Base-by-base conservation (phyloP, 2,113 vertebrate species). In the Pseudolaguvia tuberculata region DNA sequence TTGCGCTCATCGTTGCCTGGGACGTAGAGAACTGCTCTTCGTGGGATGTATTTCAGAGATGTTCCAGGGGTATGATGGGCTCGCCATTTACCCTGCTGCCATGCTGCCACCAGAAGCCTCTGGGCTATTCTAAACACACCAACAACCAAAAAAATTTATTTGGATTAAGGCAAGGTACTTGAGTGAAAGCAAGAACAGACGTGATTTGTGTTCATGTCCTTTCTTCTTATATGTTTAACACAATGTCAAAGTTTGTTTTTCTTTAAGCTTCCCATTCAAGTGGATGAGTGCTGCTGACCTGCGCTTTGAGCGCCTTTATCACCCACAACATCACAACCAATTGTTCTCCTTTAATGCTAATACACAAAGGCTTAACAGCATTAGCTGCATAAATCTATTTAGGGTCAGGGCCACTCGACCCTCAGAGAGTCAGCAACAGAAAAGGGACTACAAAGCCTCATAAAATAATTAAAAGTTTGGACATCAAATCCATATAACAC, bases 1-100 rank as follows among this genome's bases (percentile, higher is more conserved):
- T 99, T 99, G 79, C 93, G 93, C 83, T 94, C 94, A 69, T 98
- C 95, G 76, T 96, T 93, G 0, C 94, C 96, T 31, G 96, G 96
- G 76, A 98, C 93, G 10, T 98, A 98, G 3, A 99, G 93, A 75
- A 98, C 94, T 1, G 95, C 95, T 78, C 95, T 89, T 79, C 97
- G 92, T 74, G 96, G 95, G 77, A 92, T 51, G 52, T 96, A 98
- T 81, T 89, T 93, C 84, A 90, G 91, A 74, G 69, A 84, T 42
- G 86, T 80, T 69, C 83, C 82, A 48, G 86, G 74, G 23, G 82
- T 75, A 79, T 89, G 87, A 81, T 84, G 88, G 77, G 72, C 82
- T 77, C 85, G 81, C 68, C 80, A 73, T 73, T 77, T 76, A 25
- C 47, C 50, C 17, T 67, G 61, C 76, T 68, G 79, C 81, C 82